Conservation (phyloP, 2,113 vertebrate species). For the Bettongia penicillata region DNA sequence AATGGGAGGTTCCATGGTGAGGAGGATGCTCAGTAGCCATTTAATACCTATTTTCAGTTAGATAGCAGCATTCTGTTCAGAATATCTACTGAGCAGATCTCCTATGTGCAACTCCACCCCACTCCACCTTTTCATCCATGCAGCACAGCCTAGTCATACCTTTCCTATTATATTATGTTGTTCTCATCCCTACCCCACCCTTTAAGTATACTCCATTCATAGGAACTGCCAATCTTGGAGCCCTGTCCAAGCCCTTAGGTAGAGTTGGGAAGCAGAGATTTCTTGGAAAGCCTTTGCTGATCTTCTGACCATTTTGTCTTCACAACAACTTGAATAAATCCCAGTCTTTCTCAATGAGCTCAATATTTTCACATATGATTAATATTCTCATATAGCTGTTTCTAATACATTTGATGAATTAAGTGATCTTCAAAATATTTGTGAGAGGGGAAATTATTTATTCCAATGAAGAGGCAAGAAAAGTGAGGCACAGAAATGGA, state of each 20-base stretch:
- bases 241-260: background rate
- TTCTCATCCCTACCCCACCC: background rate
- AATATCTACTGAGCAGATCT: background rate
- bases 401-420: background rate
- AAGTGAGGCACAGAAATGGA: background rate
- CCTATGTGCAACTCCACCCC: background rate
- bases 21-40: background rate
- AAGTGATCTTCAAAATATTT: background rate
- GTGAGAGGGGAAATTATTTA: background rate
- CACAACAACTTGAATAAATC: background rate
- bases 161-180: background rate
- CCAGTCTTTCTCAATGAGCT: background rate
- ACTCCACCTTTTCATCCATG: background rate
- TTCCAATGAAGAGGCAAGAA: background rate
- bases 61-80: background rate
- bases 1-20: background rate
- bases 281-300: background rate
- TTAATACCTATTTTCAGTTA: background rate
- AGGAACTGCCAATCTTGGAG: background rate
- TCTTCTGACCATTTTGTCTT: background rate
- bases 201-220: background rate
- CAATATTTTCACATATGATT: background rate
- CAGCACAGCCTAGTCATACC: background rate
- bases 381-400: background rate
- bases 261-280: background rate